Evolutionary conservation across 2,888 invertebrate species (phyloP), one percentile per base, ranked within the genome.

Genomic region (Mythimna albipuncta): DNA sequence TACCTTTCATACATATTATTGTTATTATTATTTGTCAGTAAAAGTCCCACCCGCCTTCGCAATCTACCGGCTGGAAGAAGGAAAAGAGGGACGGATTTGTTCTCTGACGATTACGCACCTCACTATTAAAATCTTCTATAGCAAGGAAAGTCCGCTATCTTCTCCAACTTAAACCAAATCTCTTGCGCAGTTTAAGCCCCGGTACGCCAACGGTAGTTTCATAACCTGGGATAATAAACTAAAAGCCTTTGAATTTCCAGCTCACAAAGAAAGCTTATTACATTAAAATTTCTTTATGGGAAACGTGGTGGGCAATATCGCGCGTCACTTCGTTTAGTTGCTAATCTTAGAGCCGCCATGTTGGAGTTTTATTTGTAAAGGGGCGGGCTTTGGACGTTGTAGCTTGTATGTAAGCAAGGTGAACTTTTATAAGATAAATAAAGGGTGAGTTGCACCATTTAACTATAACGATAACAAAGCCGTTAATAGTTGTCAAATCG

Each of bases 151-250:
- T 0, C n/a, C 72, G 70, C 72, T 41, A n/a, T 13, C 13, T 64
- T 58, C 62, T 64, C 0, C 32, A 58, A 2, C 16, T 82, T 78
- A 61, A 1, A 71, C 87, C 84, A 78, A 55, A 59, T 58, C 65
- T 57, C 75, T 79, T 72, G 81, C 78, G 82, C 87, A 88, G 86
- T 88, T 88, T 90, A 91, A 92, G 87, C 89, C 83, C 72, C 77
- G 79, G 81, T 82, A 75, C 84, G 84, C 83, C 78, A 82, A 84
- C 84, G 87, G 87, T 89, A 91, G 93, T 93, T 93, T 93, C 93
- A 94, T 93, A 94, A 91, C 92, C 91, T 90, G 87, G 91, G 92
- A 93, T 94, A 92, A 93, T 94, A 93, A 94, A 94, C 92, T 93
- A 92, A 93, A 93, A 94, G 93, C 91, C 91, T 93, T 93, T 93